Conservation (phyloP, 2,797 vertebrate species). For the Xenops minutus region DNA sequence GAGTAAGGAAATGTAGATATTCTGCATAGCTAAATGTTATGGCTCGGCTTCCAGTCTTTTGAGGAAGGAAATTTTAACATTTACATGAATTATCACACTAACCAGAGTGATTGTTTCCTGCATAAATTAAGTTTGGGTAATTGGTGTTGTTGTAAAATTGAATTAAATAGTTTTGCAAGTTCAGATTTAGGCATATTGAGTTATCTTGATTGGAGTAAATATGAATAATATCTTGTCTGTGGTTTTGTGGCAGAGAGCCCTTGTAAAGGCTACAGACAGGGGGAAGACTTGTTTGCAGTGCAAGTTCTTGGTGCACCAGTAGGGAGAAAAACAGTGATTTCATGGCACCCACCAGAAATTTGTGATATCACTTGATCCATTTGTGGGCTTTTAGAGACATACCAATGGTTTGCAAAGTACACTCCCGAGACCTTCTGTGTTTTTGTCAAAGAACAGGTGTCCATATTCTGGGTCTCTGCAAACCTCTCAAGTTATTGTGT, state of each 20-base stretch:
- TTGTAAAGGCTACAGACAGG: not conserved
- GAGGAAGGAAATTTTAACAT: not conserved
- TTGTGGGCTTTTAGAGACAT: not conserved
- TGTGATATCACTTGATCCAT: not conserved
- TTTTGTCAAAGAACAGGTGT: fast-evolving
- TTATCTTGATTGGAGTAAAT: not conserved
- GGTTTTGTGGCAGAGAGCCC: not conserved
- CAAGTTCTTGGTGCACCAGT: no score
- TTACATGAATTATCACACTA: not conserved
- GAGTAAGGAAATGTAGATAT: not conserved
- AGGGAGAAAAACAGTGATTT: not conserved
- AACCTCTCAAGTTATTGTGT: fast-evolving
- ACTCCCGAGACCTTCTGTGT: not conserved
- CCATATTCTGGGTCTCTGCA: not conserved
- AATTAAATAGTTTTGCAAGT: not conserved
- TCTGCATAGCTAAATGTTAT: not conserved
- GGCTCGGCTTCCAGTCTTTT: not conserved
- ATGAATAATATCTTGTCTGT: not conserved
- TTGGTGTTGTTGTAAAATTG: not conserved
- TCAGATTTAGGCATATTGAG: not conserved
- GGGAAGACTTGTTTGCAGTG: not conserved
- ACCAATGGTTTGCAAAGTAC: not conserved
- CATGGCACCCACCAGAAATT: not conserved
- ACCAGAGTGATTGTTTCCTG: not conserved
- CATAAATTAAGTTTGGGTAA: not conserved